Conservation (phyloP, 1,140 invertebrate species). For the Neodiprion lecontei region DNA sequence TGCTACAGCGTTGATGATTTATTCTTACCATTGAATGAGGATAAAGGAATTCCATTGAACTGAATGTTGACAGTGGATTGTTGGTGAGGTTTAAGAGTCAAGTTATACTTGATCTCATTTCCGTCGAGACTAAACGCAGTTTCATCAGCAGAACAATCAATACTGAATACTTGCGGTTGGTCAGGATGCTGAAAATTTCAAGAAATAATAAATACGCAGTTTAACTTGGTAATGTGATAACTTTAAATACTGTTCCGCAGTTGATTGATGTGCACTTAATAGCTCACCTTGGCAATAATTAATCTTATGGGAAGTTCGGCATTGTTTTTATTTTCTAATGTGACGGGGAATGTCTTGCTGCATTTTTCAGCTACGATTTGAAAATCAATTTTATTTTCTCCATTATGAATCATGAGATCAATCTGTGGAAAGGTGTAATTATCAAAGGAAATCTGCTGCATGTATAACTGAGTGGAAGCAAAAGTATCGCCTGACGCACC, state of each 20-base stretch:
- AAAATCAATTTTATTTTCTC: slow-evolving; percentile 43
- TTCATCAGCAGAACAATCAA: background rate
- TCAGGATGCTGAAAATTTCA: slow-evolving; percentile 21
- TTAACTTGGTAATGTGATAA: background rate
- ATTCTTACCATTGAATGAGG: slow-evolving; percentile 29
- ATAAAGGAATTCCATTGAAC: slow-evolving; percentile 31
- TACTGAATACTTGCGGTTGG: slow-evolving; percentile 34
- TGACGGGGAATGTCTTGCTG: slow-evolving; percentile 37
- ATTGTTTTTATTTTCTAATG: slow-evolving; percentile 51
- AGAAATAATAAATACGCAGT: slow-evolving; percentile 12
- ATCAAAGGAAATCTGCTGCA: background rate
- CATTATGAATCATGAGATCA: slow-evolving; percentile 30
- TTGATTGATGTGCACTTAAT: background rate
- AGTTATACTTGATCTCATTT: slow-evolving; percentile 5
- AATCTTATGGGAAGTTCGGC: slow-evolving; percentile 43
- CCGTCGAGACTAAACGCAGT: background rate
- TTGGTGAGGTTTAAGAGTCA: slow-evolving; percentile 26
- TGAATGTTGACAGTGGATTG: slow-evolving; percentile 25
- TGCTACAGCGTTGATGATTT: slow-evolving; percentile 12
- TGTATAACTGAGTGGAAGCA: background rate
- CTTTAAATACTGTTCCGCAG: background rate
- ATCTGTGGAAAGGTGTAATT: slow-evolving; percentile 25
- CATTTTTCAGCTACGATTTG: slow-evolving; percentile 39
- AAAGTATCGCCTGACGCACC: background rate
- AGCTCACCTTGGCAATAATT: slow-evolving; percentile 43